Percentiles rank a stretch among this genome's conserved stretches.
phyloP scores from a whole-genome alignment of 2,888 invertebrate genomes.

The Malacosoma neustria region DNA sequence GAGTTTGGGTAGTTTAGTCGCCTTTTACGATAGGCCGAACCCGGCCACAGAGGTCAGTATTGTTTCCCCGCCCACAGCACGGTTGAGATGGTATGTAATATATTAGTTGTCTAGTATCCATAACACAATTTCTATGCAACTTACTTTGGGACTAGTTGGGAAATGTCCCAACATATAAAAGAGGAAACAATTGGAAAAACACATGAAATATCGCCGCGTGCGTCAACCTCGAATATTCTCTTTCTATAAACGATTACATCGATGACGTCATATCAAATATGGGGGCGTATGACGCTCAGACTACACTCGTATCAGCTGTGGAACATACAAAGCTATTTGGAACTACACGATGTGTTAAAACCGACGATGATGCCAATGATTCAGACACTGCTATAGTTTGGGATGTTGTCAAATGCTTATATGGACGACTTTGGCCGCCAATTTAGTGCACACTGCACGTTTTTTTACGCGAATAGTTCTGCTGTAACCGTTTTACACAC shows the following conservation, averaged over 20 bases:
- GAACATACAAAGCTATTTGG: slow-evolving; percentile 6
- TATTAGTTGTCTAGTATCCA: no score
- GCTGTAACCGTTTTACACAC: no score
- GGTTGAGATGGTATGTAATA: no score
- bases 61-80: no score
- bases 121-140: no score
- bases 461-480: no score
- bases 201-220: not conserved
- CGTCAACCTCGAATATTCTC: not conserved
- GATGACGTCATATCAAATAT: not conserved
- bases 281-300: slow-evolving; percentile 26
- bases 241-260: not conserved
- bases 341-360: not conserved
- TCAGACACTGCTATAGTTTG: not conserved
- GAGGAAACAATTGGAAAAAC: no score
- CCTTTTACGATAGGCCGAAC: no score
- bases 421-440: not conserved
- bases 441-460: not conserved
- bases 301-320: slow-evolving; percentile 27
- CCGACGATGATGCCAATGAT: not conserved
- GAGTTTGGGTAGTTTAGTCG: no score
- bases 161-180: no score
- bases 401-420: not conserved
- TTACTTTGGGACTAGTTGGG: no score
- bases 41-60: no score